phyloP scores from a whole-genome alignment of 2,888 invertebrate genomes.

The Ochlodes sylvanus region DNA sequence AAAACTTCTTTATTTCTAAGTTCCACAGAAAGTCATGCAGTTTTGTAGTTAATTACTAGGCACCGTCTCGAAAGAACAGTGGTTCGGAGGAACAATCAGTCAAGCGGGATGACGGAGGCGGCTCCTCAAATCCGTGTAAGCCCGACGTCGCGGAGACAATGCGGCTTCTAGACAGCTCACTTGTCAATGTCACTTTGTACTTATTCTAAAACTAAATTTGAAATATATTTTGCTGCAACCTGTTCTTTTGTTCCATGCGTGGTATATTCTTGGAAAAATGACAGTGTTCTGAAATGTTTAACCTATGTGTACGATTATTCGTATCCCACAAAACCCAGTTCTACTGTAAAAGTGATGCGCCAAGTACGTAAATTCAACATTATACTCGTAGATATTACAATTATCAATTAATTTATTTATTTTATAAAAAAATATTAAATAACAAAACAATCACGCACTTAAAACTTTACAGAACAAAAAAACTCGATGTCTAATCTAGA shows the following conservation, averaged over 20 bases:
- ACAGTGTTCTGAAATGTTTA: no score
- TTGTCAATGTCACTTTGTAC: conserved; percentile 57
- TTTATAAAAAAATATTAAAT: no score
- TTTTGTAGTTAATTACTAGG: conserved; percentile 14
- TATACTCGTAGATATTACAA: no score
- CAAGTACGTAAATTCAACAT: no score
- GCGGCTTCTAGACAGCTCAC: conserved; percentile 62
- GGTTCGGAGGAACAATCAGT: conserved; percentile 50
- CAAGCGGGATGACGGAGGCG: conserved; percentile 56
- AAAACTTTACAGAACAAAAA: no score
- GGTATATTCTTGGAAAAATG: no score
- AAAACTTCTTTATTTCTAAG: not conserved
- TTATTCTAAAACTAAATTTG: conserved; percentile 12
- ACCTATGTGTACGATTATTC: not conserved
- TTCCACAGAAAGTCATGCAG: conserved; percentile 3
- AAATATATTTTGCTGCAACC: not conserved
- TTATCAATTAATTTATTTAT: no score
- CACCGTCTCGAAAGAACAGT: conserved; percentile 14
- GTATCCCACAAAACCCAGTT: no score
- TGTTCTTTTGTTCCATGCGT: not conserved
- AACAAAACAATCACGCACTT: no score
- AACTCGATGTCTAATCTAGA: no score
- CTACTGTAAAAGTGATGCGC: no score
- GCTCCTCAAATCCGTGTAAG: conserved; percentile 67
- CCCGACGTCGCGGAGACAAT: conserved; percentile 42